Conservation (phyloP, 2,797 vertebrate genomes). For the Alosa sapidissima region DNA sequence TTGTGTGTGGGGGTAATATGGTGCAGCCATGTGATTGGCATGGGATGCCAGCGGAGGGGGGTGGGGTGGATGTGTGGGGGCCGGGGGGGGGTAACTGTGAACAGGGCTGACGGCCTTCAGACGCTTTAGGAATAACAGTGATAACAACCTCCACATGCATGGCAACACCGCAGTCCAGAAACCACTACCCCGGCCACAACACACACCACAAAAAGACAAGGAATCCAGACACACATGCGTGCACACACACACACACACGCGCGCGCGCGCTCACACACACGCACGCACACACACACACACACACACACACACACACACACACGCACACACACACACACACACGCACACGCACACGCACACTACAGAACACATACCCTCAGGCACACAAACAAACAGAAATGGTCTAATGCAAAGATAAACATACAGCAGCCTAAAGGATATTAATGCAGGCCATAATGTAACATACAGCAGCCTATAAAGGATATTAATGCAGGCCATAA, state of each 20-base stretch:
- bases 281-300: background rate
- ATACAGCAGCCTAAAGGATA: background rate
- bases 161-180: background rate
- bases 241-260: background rate
- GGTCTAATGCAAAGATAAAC: background rate
- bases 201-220: background rate
- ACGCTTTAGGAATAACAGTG: constrained; percentile 68
- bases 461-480: background rate
- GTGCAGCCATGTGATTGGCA: constrained; percentile 57
- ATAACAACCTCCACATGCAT: constrained; percentile 66
- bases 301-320: constrained; percentile 7
- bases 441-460: no score
- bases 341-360: background rate
- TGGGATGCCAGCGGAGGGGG: constrained; percentile 58
- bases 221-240: no score
- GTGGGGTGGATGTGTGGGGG: background rate
- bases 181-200: constrained; percentile 4
- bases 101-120: constrained; percentile 61
- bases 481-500: no score
- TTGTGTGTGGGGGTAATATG: constrained; percentile 45
- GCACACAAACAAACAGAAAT: background rate
- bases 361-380: background rate
- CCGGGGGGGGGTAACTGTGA: constrained; percentile 50
- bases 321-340: constrained; percentile 19
- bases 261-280: background rate